Conservation (phyloP, 2,797 vertebrate species). For the Argyrosomus regius region DNA sequence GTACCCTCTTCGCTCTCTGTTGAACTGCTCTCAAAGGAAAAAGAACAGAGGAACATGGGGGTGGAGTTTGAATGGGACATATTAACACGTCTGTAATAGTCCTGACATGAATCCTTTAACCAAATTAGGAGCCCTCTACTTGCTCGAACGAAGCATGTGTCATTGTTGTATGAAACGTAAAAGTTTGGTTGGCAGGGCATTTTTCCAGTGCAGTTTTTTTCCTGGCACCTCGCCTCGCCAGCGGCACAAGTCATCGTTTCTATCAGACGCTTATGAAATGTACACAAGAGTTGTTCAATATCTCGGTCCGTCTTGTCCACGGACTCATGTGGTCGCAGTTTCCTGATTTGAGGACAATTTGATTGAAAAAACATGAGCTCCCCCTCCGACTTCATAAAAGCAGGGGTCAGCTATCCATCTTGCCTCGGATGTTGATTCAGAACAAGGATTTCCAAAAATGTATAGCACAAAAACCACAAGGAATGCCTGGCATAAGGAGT, state of each 20-base stretch:
- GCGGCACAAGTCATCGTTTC: conserved; percentile 70
- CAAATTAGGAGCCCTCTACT: conserved; percentile 58
- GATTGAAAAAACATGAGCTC: conserved; percentile 68
- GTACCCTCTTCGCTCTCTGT: conserved; percentile 22
- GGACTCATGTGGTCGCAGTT: conserved; percentile 57
- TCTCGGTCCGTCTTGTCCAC: conserved; percentile 59
- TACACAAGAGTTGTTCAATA: conserved; percentile 75
- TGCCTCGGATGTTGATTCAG: conserved; percentile 75
- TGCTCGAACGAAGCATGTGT: conserved; percentile 49
- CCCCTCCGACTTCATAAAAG: conserved; percentile 57
- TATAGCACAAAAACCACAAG: conserved; percentile 75
- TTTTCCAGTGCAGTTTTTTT: conserved; percentile 76
- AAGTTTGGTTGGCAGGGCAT: conserved; percentile 66
- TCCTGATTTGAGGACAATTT: conserved; percentile 60
- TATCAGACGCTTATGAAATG: conserved; percentile 75
- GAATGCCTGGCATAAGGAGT: conserved; percentile 68
- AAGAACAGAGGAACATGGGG: conserved; percentile 20
- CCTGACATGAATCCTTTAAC: conserved; percentile 64
- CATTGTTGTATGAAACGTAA: conserved; percentile 71
- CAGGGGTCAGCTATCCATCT: conserved; percentile 73
- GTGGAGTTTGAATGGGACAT: conserved; percentile 40
- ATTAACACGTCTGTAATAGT: conserved; percentile 65
- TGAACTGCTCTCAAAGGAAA: conserved; percentile 23
- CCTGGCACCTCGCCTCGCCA: conserved; percentile 70
- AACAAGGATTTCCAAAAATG: conserved; percentile 78